Evolutionary conservation across 2,888 invertebrate species (phyloP).

Genomic region (Craniophora ligustri): DNA sequence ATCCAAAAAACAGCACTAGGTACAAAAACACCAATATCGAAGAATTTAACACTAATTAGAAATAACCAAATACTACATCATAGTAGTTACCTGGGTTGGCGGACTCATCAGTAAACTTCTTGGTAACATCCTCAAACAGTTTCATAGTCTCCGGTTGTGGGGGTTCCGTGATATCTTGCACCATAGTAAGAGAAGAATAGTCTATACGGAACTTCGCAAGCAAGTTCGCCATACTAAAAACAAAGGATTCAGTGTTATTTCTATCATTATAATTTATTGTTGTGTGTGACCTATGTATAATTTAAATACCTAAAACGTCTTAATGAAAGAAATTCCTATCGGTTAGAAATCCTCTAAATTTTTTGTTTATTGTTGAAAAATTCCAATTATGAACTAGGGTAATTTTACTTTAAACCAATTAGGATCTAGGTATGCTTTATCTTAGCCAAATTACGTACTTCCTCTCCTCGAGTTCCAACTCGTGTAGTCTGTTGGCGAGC

Average conservation of each 20-base stretch:
- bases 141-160: conserved; percentile 92
- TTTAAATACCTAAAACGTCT: too few species aligned
- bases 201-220: conserved; percentile 98
- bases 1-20: too few species aligned
- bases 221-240: conserved; percentile 96
- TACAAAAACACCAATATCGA: neutral
- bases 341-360: too few species aligned
- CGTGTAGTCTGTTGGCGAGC: conserved; percentile 93
- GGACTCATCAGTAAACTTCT: conserved; percentile 89
- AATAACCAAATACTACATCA: neutral
- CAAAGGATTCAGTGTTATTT: conserved; percentile 13
- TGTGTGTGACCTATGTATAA: neutral
- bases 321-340: too few species aligned
- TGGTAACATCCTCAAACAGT: conserved; percentile 92
- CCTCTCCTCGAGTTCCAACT: conserved; percentile 94
- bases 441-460: conserved; percentile 89
- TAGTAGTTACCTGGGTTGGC: conserved; percentile 66
- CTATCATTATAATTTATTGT: neutral
- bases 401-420: neutral
- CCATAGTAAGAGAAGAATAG: conserved; percentile 96
- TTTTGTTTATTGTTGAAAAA: too few species aligned
- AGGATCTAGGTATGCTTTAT: neutral
- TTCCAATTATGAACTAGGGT: too few species aligned
- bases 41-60: neutral
- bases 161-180: conserved; percentile 95